Percentiles rank a stretch among this genome's conserved stretches.
phyloP scores from a whole-genome alignment of 2,113 vertebrate species.

The Dunckerocampus dactyliophorus region DNA sequence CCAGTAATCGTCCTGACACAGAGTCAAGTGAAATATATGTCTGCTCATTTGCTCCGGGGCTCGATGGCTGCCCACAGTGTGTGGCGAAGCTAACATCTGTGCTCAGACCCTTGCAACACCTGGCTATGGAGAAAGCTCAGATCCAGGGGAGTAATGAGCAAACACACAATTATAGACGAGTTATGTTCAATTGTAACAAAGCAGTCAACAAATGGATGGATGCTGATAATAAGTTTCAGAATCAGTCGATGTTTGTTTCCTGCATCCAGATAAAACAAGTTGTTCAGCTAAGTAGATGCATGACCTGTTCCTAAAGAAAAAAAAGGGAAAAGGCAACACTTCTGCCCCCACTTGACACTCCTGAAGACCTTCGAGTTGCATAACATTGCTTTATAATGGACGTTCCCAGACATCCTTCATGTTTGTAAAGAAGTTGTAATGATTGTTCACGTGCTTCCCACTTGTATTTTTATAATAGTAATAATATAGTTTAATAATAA shows the following conservation, averaged over 20 bases:
- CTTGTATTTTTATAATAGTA: too few relatives aligned
- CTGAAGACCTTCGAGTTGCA: too few relatives aligned
- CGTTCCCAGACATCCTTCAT: background rate
- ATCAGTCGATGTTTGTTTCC: slow-evolving; percentile 48
- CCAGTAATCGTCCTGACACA: slow-evolving; percentile 91
- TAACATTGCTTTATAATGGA: too few relatives aligned
- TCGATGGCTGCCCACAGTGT: slow-evolving; percentile 44
- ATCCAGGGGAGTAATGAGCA: slow-evolving; percentile 17
- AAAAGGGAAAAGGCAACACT: background rate
- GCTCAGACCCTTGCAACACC: slow-evolving; percentile 24
- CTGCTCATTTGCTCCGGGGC: slow-evolving; percentile 76
- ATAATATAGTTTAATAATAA: too few relatives aligned
- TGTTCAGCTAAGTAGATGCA: slow-evolving; percentile 26
- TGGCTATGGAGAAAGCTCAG: slow-evolving; percentile 17
- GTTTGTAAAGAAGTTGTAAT: background rate
- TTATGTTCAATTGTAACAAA: slow-evolving; percentile 44
- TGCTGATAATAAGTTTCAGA: slow-evolving; percentile 27
- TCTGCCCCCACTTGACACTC: too few relatives aligned
- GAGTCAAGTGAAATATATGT: slow-evolving; percentile 86
- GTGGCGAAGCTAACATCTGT: slow-evolving; percentile 48
- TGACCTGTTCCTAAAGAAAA: slow-evolving; percentile 24
- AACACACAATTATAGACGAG: slow-evolving; percentile 39
- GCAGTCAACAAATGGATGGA: slow-evolving; percentile 29
- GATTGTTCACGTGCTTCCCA: background rate
- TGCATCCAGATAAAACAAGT: slow-evolving; percentile 25